These are phyloP conservation scores for Cataglyphis altisquamis DNA, from an alignment of 2,888 invertebrate species.

Conservation along the genomic window DNA sequence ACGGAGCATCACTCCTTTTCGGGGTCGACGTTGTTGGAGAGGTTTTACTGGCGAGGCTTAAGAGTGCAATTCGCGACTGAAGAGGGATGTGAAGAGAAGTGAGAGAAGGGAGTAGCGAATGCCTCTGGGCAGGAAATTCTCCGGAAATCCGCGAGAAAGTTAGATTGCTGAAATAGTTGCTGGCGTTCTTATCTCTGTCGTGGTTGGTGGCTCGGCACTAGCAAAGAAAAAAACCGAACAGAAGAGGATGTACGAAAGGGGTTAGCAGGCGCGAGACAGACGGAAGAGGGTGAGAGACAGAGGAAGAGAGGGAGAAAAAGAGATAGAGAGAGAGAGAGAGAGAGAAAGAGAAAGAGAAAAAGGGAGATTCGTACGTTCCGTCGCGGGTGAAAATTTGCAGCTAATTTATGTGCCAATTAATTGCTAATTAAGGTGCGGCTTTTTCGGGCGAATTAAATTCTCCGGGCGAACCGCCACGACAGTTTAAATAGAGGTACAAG, in stretches of 20 bases:
- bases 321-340: slow-evolving; percentile 17
- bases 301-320: neutral
- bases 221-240: slow-evolving; percentile 51
- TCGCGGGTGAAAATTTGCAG: slow-evolving; percentile 78
- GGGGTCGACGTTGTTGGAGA: neutral
- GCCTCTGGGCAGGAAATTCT: slow-evolving; percentile 64
- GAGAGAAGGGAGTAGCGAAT: slow-evolving; percentile 22
- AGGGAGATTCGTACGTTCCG: slow-evolving; percentile 41
- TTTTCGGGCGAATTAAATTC: slow-evolving; percentile 84
- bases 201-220: slow-evolving; percentile 58
- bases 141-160: slow-evolving; percentile 79
- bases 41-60: slow-evolving; percentile 46
- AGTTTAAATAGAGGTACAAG: slow-evolving; percentile 40
- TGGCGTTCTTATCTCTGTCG: slow-evolving; percentile 79
- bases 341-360: slow-evolving; percentile 3
- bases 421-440: slow-evolving; percentile 84
- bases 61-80: slow-evolving; percentile 56
- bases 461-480: slow-evolving; percentile 55
- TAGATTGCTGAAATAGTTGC: slow-evolving; percentile 84
- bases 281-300: neutral
- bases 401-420: slow-evolving; percentile 86
- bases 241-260: slow-evolving; percentile 12
- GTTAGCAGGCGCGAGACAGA: slow-evolving; percentile 21
- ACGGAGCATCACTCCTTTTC: slow-evolving; percentile 13
- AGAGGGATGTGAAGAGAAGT: neutral